These are phyloP conservation scores for Peromyscus attwateri DNA, from an alignment of 2,797 vertebrate species.

Conservation along the genomic window DNA sequence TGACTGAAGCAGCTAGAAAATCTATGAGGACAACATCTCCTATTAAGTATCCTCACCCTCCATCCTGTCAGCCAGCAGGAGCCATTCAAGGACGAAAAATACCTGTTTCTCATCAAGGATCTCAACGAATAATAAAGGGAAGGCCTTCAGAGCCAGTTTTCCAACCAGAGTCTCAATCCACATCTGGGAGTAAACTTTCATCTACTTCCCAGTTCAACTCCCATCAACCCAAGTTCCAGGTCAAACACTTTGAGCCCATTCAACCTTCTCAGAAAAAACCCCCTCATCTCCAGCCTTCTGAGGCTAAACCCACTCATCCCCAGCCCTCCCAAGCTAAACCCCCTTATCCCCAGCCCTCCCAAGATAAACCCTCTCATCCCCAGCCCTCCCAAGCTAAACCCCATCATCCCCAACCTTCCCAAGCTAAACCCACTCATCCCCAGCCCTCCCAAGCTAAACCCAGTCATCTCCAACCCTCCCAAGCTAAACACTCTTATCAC, in stretches of 20 bases:
- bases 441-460: not conserved
- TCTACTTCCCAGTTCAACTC: not conserved
- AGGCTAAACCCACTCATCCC: not conserved
- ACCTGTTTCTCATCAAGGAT: not conserved
- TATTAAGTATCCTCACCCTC: slow-evolving; percentile 5
- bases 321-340: not conserved
- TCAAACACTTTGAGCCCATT: not conserved
- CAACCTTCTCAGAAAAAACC: not conserved
- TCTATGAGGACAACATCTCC: not conserved
- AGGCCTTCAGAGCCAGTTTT: slow-evolving; percentile 47
- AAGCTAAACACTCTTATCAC: not conserved
- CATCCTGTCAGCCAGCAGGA: slow-evolving; percentile 9
- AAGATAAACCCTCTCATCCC: not conserved
- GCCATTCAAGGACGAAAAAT: not conserved
- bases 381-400: not conserved
- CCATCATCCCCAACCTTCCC: not conserved
- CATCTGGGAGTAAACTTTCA: not conserved
- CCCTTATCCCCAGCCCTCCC: not conserved
- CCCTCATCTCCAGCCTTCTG: not conserved
- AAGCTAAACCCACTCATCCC: not conserved
- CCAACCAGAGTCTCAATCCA: not conserved
- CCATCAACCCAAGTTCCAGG: not conserved
- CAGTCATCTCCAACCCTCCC: not conserved
- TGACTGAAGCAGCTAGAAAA: not conserved
- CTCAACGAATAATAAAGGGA: not conserved